These are phyloP conservation scores for Formica selysi DNA, from an alignment of 1,140 invertebrate species.

Conservation along the genomic window DNA sequence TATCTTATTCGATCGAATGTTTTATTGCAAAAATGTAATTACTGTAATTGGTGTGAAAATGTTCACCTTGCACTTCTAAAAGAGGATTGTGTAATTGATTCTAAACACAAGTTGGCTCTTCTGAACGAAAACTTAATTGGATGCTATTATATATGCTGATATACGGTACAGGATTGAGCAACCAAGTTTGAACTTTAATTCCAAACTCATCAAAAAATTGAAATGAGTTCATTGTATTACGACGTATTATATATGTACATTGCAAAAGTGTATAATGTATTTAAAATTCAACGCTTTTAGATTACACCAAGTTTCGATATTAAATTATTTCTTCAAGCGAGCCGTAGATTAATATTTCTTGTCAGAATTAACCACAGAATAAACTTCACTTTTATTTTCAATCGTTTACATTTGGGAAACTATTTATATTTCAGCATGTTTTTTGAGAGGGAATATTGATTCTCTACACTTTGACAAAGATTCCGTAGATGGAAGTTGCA, in stretches of 20 bases:
- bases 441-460: constrained; percentile 7
- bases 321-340: neutral
- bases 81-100: neutral
- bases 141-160: constrained; percentile 7
- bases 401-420: neutral
- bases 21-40: neutral
- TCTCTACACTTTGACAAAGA: neutral
- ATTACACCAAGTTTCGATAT: constrained; percentile 13
- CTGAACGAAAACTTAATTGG: constrained; percentile 7
- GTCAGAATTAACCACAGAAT: constrained; percentile 28
- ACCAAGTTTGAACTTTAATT: constrained; percentile 5
- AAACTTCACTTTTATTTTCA: constrained; percentile 21
- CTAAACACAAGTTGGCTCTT: neutral
- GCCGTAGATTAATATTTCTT: constrained; percentile 15
- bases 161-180: neutral
- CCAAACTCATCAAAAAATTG: neutral
- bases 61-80: neutral
- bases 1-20: neutral
- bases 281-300: neutral
- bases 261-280: neutral
- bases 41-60: neutral
- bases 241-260: neutral
- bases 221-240: neutral
- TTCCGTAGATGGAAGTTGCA: neutral
- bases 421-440: neutral